A percentile compares a stretch with the other conserved stretches of the same genome.
phyloP scores from a whole-genome alignment of 2,113 vertebrate genomes.

The Neogobius melanostomus region DNA sequence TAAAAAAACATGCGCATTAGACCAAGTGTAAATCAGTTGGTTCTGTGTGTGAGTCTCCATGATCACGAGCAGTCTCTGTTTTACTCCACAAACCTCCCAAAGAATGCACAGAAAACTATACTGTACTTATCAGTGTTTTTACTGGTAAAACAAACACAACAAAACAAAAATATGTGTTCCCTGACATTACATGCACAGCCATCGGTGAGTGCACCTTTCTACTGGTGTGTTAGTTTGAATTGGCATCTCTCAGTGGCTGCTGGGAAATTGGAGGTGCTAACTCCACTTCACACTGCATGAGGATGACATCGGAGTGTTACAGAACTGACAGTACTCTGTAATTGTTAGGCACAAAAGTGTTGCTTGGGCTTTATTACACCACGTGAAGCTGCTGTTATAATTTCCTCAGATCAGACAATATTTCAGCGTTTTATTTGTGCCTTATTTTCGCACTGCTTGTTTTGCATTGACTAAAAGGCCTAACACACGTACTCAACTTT shows the following conservation, averaged over 20 bases:
- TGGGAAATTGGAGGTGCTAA: conserved; percentile 7
- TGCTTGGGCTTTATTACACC: not conserved
- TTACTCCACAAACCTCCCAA: not conserved
- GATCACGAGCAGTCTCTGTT: too few relatives aligned
- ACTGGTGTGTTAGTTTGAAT: not conserved
- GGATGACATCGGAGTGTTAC: not conserved
- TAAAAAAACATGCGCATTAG: conserved; percentile 5
- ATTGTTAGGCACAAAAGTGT: conserved; percentile 5
- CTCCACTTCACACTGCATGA: conserved; percentile 1
- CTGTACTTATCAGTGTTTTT: too few relatives aligned
- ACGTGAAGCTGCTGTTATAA: not conserved
- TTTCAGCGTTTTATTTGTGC: too few relatives aligned
- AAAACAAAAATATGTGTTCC: not conserved
- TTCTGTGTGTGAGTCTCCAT: not conserved
- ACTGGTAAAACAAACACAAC: too few relatives aligned
- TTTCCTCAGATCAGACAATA: too few relatives aligned
- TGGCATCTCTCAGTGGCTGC: not conserved
- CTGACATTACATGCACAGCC: not conserved
- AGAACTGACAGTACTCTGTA: conserved; percentile 3
- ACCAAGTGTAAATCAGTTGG: conserved; percentile 23
- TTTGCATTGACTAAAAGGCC: too few relatives aligned
- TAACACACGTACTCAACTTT: too few relatives aligned
- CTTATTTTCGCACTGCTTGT: too few relatives aligned
- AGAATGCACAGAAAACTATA: not conserved
- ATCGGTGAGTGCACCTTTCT: not conserved